These are phyloP conservation scores for Coenonympha arcania DNA, from an alignment of 2,888 invertebrate genomes.

Conservation along the genomic window DNA sequence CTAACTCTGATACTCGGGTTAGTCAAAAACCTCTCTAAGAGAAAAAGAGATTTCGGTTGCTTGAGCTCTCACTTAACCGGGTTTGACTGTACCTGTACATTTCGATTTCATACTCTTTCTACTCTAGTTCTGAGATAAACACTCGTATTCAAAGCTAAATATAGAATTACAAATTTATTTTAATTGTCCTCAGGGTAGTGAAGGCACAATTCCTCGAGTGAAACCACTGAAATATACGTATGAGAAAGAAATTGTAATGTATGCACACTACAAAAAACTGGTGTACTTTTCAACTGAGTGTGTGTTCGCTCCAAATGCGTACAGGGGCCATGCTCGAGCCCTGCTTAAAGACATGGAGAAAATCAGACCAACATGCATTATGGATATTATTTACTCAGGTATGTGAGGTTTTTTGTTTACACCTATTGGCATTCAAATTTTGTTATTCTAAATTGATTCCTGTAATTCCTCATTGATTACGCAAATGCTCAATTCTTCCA, in stretches of 20 bases:
- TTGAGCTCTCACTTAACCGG: too few relatives aligned
- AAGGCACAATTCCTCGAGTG: slow-evolving; percentile 89
- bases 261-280: slow-evolving; percentile 96
- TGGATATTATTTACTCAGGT: slow-evolving; percentile 95
- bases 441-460: too few relatives aligned
- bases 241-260: slow-evolving; percentile 99
- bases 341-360: slow-evolving; percentile 96
- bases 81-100: too few relatives aligned
- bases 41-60: too few relatives aligned
- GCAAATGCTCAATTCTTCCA: too few relatives aligned
- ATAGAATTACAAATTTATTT: too few relatives aligned
- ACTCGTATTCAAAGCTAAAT: too few relatives aligned
- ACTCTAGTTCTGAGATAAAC: too few relatives aligned
- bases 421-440: neutral
- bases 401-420: slow-evolving; percentile 22
- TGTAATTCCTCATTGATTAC: too few relatives aligned
- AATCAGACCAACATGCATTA: slow-evolving; percentile 90
- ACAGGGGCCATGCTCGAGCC: slow-evolving; percentile 91
- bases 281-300: slow-evolving; percentile 99
- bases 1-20: too few relatives aligned
- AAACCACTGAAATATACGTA: slow-evolving; percentile 98
- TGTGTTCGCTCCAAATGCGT: slow-evolving; percentile 98
- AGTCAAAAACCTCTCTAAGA: too few relatives aligned
- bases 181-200: slow-evolving; percentile 77
- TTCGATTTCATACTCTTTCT: too few relatives aligned